phyloP scores from a whole-genome alignment of 2,888 invertebrate genomes.

The Homarus gammarus region DNA sequence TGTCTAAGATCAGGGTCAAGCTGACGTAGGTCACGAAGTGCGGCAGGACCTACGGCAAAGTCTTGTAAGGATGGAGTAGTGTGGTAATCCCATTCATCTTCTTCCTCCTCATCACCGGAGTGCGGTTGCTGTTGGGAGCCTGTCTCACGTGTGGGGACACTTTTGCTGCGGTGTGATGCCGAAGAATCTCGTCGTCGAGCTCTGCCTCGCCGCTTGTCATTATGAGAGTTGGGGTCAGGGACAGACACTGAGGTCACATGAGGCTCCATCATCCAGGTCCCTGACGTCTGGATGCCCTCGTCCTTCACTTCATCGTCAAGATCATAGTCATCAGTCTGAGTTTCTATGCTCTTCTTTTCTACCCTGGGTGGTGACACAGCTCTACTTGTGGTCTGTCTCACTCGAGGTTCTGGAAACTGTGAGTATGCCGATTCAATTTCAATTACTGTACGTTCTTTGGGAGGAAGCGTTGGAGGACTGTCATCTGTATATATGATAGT shows the following conservation, averaged over 20 bases:
- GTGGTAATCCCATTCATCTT: slow-evolving; percentile 58
- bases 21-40: slow-evolving; percentile 57
- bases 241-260: slow-evolving; percentile 74
- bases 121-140: slow-evolving; percentile 77
- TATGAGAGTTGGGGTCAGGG: slow-evolving; percentile 63
- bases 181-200: slow-evolving; percentile 77
- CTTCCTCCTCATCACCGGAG: slow-evolving; percentile 72
- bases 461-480: slow-evolving; percentile 72
- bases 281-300: slow-evolving; percentile 76
- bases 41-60: slow-evolving; percentile 51
- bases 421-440: slow-evolving; percentile 71
- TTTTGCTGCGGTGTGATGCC: slow-evolving; percentile 77
- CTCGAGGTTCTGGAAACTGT: slow-evolving; percentile 62
- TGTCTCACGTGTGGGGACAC: slow-evolving; percentile 74
- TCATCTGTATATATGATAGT: slow-evolving; percentile 72
- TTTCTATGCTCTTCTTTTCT: slow-evolving; percentile 76
- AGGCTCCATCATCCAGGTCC: slow-evolving; percentile 66
- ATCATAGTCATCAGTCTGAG: slow-evolving; percentile 75
- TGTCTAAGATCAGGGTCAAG: slow-evolving; percentile 76
- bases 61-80: slow-evolving; percentile 56
- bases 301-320: slow-evolving; percentile 74
- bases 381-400: slow-evolving; percentile 74
- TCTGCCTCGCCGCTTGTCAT: slow-evolving; percentile 77
- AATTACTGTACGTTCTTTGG: slow-evolving; percentile 75
- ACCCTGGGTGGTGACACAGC: slow-evolving; percentile 75